These are phyloP conservation scores for Oryzias dopingdopingensis DNA, from an alignment of 2,797 vertebrate genomes.

Conservation along the genomic window DNA sequence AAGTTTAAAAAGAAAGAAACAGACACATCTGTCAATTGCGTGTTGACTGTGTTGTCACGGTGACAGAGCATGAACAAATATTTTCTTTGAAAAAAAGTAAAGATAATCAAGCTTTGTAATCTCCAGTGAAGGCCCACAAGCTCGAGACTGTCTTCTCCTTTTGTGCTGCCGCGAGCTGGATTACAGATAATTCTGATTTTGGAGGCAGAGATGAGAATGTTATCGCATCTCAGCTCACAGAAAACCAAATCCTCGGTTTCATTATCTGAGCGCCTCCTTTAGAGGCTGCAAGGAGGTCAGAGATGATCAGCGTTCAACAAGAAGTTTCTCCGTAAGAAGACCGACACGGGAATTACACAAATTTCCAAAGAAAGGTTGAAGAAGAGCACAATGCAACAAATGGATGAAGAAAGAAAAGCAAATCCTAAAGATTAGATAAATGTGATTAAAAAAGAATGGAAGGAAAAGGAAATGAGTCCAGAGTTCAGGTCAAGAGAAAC, in stretches of 20 bases:
- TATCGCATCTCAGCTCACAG: slow-evolving; percentile 56
- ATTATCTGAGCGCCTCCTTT: slow-evolving; percentile 62
- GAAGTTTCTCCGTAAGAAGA: slow-evolving; percentile 26
- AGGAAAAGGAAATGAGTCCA: slow-evolving; percentile 20
- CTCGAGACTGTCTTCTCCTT: slow-evolving; percentile 47
- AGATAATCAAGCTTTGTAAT: slow-evolving; percentile 46
- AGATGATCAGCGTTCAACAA: slow-evolving; percentile 56
- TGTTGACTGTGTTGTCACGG: slow-evolving; percentile 14
- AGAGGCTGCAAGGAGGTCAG: slow-evolving; percentile 54
- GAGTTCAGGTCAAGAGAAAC: slow-evolving; percentile 37
- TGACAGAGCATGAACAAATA: slow-evolving; percentile 27
- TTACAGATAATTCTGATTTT: slow-evolving; percentile 61
- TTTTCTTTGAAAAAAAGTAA: slow-evolving; percentile 24
- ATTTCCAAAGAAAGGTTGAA: slow-evolving; percentile 16
- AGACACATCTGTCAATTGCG: too few relatives aligned
- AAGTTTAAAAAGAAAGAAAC: too few relatives aligned
- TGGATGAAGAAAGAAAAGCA: slow-evolving; percentile 15
- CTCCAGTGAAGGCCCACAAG: slow-evolving; percentile 40
- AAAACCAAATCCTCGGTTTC: slow-evolving; percentile 57
- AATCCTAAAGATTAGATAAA: slow-evolving; percentile 19
- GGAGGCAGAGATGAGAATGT: slow-evolving; percentile 63
- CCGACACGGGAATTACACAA: slow-evolving; percentile 27
- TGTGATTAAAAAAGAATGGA: slow-evolving; percentile 15
- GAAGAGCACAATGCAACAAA: slow-evolving; percentile 18
- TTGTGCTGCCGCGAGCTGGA: slow-evolving; percentile 39